Evolutionary conservation across 1,140 invertebrate genomes (phyloP).

Genomic region (Onthophagus taurus): DNA sequence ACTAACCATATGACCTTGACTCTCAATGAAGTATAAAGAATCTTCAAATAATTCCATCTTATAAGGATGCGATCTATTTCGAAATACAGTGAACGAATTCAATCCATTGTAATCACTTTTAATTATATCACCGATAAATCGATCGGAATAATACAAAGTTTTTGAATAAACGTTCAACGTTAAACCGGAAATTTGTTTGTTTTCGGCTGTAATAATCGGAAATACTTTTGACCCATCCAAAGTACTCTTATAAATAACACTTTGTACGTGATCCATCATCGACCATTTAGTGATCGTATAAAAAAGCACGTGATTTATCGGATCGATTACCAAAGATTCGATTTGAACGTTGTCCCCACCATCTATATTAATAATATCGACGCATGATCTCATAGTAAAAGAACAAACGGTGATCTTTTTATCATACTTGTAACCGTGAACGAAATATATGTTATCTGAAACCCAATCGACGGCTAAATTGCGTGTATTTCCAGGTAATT

Average conservation of each 20-base stretch:
- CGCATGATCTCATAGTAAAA: constrained; percentile 44
- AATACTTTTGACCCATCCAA: constrained; percentile 53
- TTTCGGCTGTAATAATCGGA: constrained; percentile 31
- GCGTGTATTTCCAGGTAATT: constrained; percentile 42
- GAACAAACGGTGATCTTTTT: constrained; percentile 46
- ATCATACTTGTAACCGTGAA: constrained; percentile 43
- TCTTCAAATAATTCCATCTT: constrained; percentile 52
- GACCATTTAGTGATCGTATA: constrained; percentile 41
- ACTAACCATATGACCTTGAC: constrained; percentile 41
- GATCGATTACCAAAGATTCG: constrained; percentile 43
- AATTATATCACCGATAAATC: constrained; percentile 49
- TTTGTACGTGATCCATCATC: constrained; percentile 36
- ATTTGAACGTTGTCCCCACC: constrained; percentile 48
- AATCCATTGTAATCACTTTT: constrained; percentile 52
- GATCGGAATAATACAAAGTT: constrained; percentile 59
- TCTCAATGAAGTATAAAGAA: constrained; percentile 44
- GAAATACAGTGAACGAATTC: constrained; percentile 36
- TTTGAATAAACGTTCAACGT: constrained; percentile 55
- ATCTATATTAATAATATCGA: constrained; percentile 52
- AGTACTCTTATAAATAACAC: constrained; percentile 47
- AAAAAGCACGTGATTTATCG: constrained; percentile 44
- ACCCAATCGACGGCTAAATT: constrained; percentile 70
- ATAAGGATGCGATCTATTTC: constrained; percentile 39
- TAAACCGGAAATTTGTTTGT: constrained; percentile 51
- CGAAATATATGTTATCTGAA: constrained; percentile 67